These are phyloP conservation scores for Cynopterus sphinx DNA, from an alignment of 2,797 vertebrate genomes.

Conservation along the genomic window DNA sequence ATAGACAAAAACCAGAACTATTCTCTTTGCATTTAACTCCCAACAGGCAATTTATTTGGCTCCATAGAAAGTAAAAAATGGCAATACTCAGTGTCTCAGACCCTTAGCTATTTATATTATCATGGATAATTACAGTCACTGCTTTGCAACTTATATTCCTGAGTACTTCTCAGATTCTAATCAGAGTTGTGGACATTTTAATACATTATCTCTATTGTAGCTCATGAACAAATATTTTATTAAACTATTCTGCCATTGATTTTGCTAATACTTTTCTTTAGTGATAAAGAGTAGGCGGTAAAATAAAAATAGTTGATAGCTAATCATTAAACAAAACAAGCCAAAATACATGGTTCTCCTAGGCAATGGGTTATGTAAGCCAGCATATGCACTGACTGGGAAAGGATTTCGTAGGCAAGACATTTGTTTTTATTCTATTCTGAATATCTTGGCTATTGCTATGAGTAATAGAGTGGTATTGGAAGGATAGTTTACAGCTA, in stretches of 20 bases:
- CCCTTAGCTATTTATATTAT: background rate
- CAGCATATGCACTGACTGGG: background rate
- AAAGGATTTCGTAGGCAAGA: background rate
- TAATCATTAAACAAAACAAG: background rate
- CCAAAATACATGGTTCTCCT: background rate
- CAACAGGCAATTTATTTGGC: background rate
- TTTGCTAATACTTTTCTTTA: slow-evolving; percentile 42
- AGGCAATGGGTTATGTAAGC: background rate
- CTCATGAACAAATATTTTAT: background rate
- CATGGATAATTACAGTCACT: background rate
- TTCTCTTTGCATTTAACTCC: slow-evolving; percentile 18
- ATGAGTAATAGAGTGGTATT: background rate
- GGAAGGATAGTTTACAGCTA: background rate
- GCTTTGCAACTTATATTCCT: background rate
- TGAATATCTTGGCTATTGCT: background rate
- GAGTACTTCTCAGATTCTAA: background rate
- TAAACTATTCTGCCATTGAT: background rate
- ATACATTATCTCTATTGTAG: background rate
- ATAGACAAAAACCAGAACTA: background rate
- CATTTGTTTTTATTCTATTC: background rate
- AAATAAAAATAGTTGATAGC: background rate
- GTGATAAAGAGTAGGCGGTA: background rate
- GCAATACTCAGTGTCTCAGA: background rate
- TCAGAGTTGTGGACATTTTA: background rate
- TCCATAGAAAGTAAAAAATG: background rate